A percentile compares a stretch with the other conserved stretches of the same genome.
phyloP scores from a whole-genome alignment of 2,797 vertebrate species.

The Catostomus latipinnis region DNA sequence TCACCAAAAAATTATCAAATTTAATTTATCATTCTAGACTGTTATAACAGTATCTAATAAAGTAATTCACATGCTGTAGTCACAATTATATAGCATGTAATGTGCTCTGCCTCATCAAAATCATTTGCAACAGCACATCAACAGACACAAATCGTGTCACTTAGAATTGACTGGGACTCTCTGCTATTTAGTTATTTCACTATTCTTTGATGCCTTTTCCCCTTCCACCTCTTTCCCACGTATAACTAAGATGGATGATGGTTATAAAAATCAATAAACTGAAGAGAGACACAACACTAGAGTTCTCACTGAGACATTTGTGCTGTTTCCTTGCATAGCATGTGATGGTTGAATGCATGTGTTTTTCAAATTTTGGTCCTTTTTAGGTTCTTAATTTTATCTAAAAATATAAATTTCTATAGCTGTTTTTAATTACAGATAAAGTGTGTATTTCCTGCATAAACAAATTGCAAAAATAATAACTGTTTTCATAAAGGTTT shows the following conservation, averaged over 20 bases:
- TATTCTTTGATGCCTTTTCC: neutral
- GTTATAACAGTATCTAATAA: neutral
- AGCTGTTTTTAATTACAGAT: neutral
- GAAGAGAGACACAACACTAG: neutral
- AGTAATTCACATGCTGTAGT: slow-evolving; percentile 10
- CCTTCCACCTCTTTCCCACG: neutral
- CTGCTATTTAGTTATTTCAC: neutral
- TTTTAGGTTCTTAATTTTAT: neutral
- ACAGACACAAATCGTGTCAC: slow-evolving; percentile 16
- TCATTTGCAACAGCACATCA: neutral
- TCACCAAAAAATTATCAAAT: neutral
- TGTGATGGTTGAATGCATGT: neutral
- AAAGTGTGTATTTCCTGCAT: too few relatives aligned
- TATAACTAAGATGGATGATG: slow-evolving; percentile 10
- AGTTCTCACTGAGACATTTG: neutral
- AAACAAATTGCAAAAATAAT: too few relatives aligned
- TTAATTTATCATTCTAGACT: neutral
- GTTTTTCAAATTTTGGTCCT: neutral
- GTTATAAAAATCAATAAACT: neutral
- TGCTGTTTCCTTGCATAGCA: neutral
- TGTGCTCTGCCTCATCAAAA: neutral
- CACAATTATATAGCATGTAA: slow-evolving; percentile 10
- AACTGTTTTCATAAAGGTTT: too few relatives aligned
- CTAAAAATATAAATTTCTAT: neutral
- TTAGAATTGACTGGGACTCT: neutral